Base-by-base conservation (phyloP, 2,113 vertebrate species). In the Oceanodroma tethys region DNA sequence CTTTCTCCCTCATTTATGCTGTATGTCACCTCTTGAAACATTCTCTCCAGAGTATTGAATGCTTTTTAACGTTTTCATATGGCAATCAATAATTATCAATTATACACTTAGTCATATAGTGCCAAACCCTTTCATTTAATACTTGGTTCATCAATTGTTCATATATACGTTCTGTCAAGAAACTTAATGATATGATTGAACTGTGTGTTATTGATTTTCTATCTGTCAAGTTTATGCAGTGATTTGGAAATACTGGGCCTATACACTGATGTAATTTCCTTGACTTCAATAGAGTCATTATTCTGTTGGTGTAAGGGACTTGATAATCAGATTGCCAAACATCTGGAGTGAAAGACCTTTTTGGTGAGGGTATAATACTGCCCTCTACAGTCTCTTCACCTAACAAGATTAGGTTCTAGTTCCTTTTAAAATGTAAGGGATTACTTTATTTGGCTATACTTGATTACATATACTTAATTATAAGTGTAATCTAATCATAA, bases 181-280 rank as follows among this genome's bases (percentile, higher is more conserved):
- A 95, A 82, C 79, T 96, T 96, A 97, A 96, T 96, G 95, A 86
- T 88, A 97, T 96, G 94, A 96, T 95, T 96, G 95, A 97, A 96
- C 95, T 96, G 93, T 86, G 70, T 81, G 43, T 47, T 91, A 97
- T 97, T 88, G 95, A 96, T 97, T 97, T 97, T 94, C 96, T 95
- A 94, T 97, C 96, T 90, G 91, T 93, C 95, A 93, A 52, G 70
- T 96, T 96, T 95, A 96, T 91, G 90, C 91, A 85, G 94, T 93
- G 95, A 96, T 95, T 96, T 97, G 96, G 96, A 97, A 97, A 97
- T 90, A 73, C 58, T 62, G 50, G 81, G 45, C 81, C 93, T 66
- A 91, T 80, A 90, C 71, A 63, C 91, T 95, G 91, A 95, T 97
- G 71, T 90, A 88, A 96, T 97, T 96, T 97, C 95, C 87, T 85